These are phyloP conservation scores for Sylvilagus bachmani DNA, from an alignment of 2,113 vertebrate species.

Conservation along the genomic window DNA sequence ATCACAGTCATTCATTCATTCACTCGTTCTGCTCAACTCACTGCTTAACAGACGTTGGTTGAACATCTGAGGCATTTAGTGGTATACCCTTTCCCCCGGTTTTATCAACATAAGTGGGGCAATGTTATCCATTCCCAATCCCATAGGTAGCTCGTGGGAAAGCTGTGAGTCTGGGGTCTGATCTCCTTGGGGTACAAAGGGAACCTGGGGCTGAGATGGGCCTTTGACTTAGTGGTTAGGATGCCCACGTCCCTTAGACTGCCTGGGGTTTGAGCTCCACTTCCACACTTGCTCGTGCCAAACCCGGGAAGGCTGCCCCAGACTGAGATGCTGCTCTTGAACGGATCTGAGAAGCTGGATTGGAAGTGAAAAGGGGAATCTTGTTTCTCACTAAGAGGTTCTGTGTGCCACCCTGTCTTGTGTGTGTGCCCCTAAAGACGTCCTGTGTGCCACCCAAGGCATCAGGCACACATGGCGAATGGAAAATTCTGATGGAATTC, in stretches of 20 bases:
- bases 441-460: not conserved
- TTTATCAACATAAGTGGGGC: not conserved
- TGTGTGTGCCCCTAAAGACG: not conserved
- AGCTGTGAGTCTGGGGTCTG: not conserved
- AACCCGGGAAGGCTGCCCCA: not conserved
- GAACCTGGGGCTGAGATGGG: not conserved
- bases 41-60: not conserved
- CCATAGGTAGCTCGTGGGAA: not conserved
- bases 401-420: not conserved
- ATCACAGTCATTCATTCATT: not conserved
- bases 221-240: no score
- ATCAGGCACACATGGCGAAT: fast-evolving
- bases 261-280: no score
- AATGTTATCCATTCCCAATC: not conserved
- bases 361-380: not conserved
- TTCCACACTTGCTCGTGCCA: no score
- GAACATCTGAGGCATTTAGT: not conserved
- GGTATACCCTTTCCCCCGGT: not conserved
- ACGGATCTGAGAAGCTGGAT: not conserved
- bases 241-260: no score
- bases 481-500: not conserved
- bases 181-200: not conserved
- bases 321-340: not conserved
- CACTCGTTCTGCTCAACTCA: not conserved
- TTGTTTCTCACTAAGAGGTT: not conserved